Base-by-base conservation (phyloP, 2,888 invertebrate species). In the Lysandra coridon region DNA sequence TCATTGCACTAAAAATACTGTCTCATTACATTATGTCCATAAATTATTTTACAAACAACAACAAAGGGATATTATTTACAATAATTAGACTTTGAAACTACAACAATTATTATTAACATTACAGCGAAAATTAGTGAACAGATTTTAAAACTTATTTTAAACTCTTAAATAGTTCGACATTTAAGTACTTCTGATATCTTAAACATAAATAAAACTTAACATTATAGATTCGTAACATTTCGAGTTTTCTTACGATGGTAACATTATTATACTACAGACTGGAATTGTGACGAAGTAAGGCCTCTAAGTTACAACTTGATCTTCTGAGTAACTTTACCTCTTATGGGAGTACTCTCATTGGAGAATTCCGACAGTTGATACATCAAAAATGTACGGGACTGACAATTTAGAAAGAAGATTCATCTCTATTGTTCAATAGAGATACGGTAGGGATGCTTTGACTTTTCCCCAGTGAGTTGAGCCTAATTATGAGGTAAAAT, bases 1-100 rank as follows among this genome's bases (percentile, higher is more conserved):
- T 87, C 87, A 93, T 93, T 93, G 93, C 93, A 92, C 93, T 90
- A 87, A 90, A 90, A 92, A 92, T 92, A 92, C 91, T 92, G 91
- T 85, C 84, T 84, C 83, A 80, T 80, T 75, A 49, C 62, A 80
- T 81, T 80, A 53, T 81, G 74, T 74, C 30, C 62, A 81, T 81
- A 80, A 80, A 83, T 83, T 83, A 81, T 12, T 57, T 76, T 57
- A 83, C 81, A 82, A 82, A 80, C 79, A 83, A 82, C 81, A 82
- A 83, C 81, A 82, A 82, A 83, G 81, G 82, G 81, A 82, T 84
- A 83, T 86, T 87, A 87, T 86, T 85, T 87, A 87, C 87, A 87
- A 85, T 87, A 49, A 49, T 49, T 49, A 87, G 82, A 85, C 83
- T 84, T 85, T 84, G 81, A 85, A 83, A 83, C 82, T 84, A 85